phyloP scores from a whole-genome alignment of 1,140 invertebrate genomes.

The Drosophila ironensis region DNA sequence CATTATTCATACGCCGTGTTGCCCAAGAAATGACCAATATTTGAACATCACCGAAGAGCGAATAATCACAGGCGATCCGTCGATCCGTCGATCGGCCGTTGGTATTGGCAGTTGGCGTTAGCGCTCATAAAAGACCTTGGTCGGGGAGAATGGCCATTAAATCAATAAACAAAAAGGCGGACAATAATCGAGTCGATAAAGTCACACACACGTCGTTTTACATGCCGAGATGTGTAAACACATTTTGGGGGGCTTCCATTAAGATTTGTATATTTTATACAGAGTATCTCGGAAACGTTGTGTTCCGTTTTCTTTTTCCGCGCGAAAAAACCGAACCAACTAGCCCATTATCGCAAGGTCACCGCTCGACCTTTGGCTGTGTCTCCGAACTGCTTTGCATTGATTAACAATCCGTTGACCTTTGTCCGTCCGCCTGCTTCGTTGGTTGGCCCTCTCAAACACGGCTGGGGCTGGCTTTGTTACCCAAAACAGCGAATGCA shows the following conservation, averaged over 20 bases:
- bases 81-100: slow-evolving; percentile 2
- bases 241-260: too few species aligned
- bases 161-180: slow-evolving; percentile 15
- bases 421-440: too few species aligned
- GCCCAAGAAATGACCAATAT: slow-evolving; percentile 59
- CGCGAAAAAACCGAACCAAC: background rate
- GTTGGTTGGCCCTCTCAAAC: too few species aligned
- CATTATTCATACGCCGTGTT: slow-evolving; percentile 64
- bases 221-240: too few species aligned
- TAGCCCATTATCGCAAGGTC: slow-evolving; percentile 12
- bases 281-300: too few species aligned
- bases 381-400: slow-evolving; percentile 10
- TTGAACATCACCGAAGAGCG: slow-evolving; percentile 43
- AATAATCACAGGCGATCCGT: background rate
- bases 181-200: too few species aligned
- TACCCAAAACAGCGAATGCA: too few species aligned
- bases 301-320: background rate
- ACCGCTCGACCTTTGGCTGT: slow-evolving; percentile 15
- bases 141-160: slow-evolving; percentile 15
- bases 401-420: slow-evolving; percentile 24
- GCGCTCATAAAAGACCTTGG: slow-evolving; percentile 35
- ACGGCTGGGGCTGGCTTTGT: too few species aligned
- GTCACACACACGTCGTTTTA: too few species aligned
- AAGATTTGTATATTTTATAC: too few species aligned
- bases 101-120: slow-evolving; percentile 41